Base-by-base conservation (phyloP, 2,113 vertebrate genomes). In the Bettongia penicillata region DNA sequence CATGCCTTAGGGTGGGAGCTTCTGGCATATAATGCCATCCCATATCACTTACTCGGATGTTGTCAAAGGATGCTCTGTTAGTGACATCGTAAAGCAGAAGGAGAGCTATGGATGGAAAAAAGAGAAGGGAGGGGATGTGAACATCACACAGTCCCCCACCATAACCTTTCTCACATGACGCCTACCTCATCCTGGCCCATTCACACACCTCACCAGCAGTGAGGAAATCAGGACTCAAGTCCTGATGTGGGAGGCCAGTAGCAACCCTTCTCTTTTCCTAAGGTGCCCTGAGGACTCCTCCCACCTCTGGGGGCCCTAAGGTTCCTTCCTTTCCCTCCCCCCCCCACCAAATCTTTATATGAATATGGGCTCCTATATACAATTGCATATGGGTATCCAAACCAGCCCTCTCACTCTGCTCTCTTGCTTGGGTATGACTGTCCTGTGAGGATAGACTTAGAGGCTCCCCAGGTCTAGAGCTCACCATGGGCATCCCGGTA, bases 11-110 rank as follows among this genome's bases (percentile, higher is more conserved):
- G n/a, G 48, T 89, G 52, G 93, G 4, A 24, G 16, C 0, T 0
- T 24, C 37, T 52, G 26, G 1, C 2, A 84, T 19, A 84, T 5
- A 22, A 43, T 19, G 7, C 37, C 1, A 0, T 84, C n/a, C n/a
- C n/a, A 53, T 12, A 51, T 89, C 90, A 91, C 98, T 26, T 98
- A 99, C 99, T 99, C 99, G 99, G 96, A 99, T 99, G 98, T 99
- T 99, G 99, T 99, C 99, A 0, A 99, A 99, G 0, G 99, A 99
- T 0, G 99, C 98, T 98, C 99, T 99, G 98, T 99, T 99, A 97
- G 99, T 99, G 97, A 99, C 99, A 2, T 99, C 99, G 3, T 99
- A 99, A 61, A 99, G 98, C 97, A 99, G 98, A 95, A 99, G 99
- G 97, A 99, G 98, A 93, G 99, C 97, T 98, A 97, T 89, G 89